phyloP scores from a whole-genome alignment of 2,113 vertebrate genomes.

The Peromyscus californicus region DNA sequence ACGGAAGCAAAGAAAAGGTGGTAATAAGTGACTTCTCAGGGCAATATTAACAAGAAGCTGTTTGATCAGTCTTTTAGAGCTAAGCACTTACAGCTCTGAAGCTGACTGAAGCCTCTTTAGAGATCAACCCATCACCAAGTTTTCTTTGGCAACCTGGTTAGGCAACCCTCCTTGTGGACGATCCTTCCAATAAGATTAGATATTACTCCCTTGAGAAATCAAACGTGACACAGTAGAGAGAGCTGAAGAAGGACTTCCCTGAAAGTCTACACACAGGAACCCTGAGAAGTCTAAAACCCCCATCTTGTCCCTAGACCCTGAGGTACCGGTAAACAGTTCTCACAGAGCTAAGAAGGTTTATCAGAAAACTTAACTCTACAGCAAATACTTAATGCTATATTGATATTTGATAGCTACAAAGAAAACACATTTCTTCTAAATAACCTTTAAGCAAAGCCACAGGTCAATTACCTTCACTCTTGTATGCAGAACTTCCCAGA shows the following conservation, averaged over 20 bases:
- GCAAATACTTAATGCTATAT: neutral
- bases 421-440: neutral
- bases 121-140: neutral
- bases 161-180: neutral
- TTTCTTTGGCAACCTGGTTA: neutral
- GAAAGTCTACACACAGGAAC: neutral
- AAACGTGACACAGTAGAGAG: neutral
- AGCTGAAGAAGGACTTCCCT: neutral
- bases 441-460: neutral
- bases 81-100: neutral
- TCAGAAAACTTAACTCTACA: constrained; percentile 10
- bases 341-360: neutral
- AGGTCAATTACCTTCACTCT: neutral
- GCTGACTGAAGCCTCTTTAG: neutral
- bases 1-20: neutral
- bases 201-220: neutral
- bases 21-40: neutral
- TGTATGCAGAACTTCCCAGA: neutral
- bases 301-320: neutral
- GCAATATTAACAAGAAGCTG: neutral
- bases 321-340: neutral
- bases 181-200: neutral
- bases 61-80: neutral
- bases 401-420: neutral
- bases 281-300: neutral